A percentile compares a stretch with the other conserved stretches of the same genome.
These are phyloP conservation scores for Ctenopoma multispine DNA, from an alignment of 2,797 vertebrate genomes.

Conservation along the genomic window DNA sequence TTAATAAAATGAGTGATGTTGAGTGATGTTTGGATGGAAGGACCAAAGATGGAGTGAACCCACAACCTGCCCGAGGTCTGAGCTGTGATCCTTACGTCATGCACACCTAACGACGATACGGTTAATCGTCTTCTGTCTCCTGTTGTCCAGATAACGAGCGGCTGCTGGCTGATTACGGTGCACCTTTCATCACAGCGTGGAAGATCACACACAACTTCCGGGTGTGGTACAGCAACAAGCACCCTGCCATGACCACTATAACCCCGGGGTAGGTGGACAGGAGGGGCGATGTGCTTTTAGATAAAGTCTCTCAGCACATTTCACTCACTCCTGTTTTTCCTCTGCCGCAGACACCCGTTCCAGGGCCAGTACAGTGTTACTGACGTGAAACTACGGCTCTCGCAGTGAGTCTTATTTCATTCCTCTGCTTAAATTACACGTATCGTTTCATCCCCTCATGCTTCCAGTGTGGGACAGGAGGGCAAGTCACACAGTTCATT, in stretches of 20 bases:
- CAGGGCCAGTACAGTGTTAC: constrained; percentile 97
- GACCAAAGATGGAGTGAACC: too few species aligned
- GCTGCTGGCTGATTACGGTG: constrained; percentile 91
- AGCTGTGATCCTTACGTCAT: too few species aligned
- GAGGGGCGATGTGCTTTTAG: too few species aligned
- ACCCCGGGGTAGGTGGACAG: constrained; percentile 88
- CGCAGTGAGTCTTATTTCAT: constrained; percentile 90
- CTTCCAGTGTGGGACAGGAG: background rate
- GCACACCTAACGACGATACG: too few species aligned
- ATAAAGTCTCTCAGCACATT: too few species aligned
- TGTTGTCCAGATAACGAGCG: constrained; percentile 90
- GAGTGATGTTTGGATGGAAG: too few species aligned
- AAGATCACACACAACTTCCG: constrained; percentile 95
- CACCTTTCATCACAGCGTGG: constrained; percentile 90
- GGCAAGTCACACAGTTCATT: background rate
- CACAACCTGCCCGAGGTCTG: too few species aligned
- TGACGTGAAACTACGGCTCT: constrained; percentile 94
- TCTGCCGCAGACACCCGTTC: constrained; percentile 90
- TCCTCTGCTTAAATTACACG: background rate
- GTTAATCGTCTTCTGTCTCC: background rate
- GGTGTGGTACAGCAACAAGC: constrained; percentile 96
- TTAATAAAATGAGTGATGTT: too few species aligned
- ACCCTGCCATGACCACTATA: constrained; percentile 90
- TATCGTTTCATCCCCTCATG: background rate
- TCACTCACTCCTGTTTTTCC: background rate